Base-by-base conservation (phyloP, 2,797 vertebrate genomes). In the Pipistrellus pygmaeus region DNA sequence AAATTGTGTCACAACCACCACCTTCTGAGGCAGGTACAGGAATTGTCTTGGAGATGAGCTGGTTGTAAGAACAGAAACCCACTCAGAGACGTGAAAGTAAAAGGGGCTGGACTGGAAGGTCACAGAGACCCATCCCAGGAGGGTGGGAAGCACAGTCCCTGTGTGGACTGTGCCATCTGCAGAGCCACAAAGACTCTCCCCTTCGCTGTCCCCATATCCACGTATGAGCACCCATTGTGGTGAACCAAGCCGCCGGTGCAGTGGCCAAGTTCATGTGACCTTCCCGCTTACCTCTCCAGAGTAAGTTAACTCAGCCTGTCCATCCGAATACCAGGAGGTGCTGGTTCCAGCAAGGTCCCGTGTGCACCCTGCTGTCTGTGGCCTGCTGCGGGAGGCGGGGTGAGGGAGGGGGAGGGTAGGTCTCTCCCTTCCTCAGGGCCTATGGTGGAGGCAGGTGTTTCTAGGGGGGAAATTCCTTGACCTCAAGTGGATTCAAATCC, bases 1-100 rank as follows among this genome's bases (percentile, higher is more conserved):
- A 76, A 17, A 69, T 85, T 69, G 68, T 93, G 95, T 97, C 95
- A 93, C 73, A 97, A 84, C 92, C 69, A 20, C 90, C 96, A 94
- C 92, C 94, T 90, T 90, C 94, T 88, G 85, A 94, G 85, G 46
- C 73, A 94, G 85, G 66, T 96, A 73, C 27, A 88, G 66, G 78
- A 71, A 96, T 87, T 66, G 78, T 78, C 87, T 91, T 90, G 21
- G 64, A 81, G 72, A 93, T 95, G 44, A 17, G 83, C 73, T 81
- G 85, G 48, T 64, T 69, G 55, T 62, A 25, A 85, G 93, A 95
- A 81, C 18, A 94, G 86, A 91, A 91, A 77, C 84, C 83, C 55
- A 44, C 60, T 69, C 60, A 51, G n/a, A 84, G 46, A 32, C 82
- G 83, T 66, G 66, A 57, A 83, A 83, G 75, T 73, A 66, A n/a